phyloP scores from a whole-genome alignment of 2,113 vertebrate species.

The Lasiurus borealis region DNA sequence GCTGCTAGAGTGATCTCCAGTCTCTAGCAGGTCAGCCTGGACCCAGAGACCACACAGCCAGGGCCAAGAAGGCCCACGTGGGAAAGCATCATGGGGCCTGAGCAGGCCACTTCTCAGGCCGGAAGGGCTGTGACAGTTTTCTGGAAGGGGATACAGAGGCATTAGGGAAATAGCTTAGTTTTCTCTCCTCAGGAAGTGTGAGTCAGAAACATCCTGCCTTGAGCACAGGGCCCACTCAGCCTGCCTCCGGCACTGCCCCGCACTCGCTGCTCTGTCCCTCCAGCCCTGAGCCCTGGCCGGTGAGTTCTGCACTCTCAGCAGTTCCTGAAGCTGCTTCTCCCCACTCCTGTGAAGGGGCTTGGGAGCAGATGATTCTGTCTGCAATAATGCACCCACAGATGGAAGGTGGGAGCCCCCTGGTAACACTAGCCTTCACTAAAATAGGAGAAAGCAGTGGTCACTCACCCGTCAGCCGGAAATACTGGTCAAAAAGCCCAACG shows the following conservation, averaged over 20 bases:
- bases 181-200: slow-evolving; percentile 81
- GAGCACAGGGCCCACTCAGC: slow-evolving; percentile 15
- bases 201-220: slow-evolving; percentile 79
- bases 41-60: neutral
- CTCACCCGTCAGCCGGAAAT: slow-evolving; percentile 96
- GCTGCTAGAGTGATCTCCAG: neutral
- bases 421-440: slow-evolving; percentile 43
- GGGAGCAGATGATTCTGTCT: slow-evolving; percentile 48
- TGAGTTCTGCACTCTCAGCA: slow-evolving; percentile 74
- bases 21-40: neutral
- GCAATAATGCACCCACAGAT: neutral
- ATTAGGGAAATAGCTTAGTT: slow-evolving; percentile 75
- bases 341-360: neutral
- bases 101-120: slow-evolving; percentile 20
- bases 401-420: neutral
- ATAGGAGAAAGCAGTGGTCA: slow-evolving; percentile 25
- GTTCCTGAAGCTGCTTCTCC: slow-evolving; percentile 76
- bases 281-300: neutral
- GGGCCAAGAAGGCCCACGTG: neutral
- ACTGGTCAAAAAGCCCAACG: slow-evolving; percentile 97
- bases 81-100: neutral
- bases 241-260: neutral
- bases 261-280: neutral
- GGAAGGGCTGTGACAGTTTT: slow-evolving; percentile 75
- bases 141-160: slow-evolving; percentile 67